Percentiles rank a stretch among this genome's conserved stretches.
Conservation (phyloP, 2,888 invertebrate species). For the Nephrotoma appendiculata region DNA sequence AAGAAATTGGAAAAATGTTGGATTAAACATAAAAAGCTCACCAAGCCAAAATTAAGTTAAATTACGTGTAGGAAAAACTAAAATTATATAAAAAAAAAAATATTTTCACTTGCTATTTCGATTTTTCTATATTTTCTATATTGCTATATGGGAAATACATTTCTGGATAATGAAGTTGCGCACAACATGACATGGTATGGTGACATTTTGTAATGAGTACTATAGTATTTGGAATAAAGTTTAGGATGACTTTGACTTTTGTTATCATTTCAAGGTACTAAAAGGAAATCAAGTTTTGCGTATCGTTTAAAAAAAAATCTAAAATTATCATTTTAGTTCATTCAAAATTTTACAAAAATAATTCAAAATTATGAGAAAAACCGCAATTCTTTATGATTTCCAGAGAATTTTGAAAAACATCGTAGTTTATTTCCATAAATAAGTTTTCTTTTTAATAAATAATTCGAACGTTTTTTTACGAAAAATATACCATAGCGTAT, state of each 20-base stretch:
- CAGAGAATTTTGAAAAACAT: too few species aligned
- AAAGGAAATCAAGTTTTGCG: too few species aligned
- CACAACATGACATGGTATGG: neutral
- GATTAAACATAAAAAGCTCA: neutral
- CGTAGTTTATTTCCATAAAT: too few species aligned
- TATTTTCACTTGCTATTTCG: neutral
- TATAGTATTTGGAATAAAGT: neutral
- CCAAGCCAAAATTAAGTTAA: neutral
- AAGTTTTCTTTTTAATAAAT: neutral
- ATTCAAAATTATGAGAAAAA: too few species aligned
- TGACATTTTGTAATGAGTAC: neutral
- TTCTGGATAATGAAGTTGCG: neutral
- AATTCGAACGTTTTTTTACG: neutral
- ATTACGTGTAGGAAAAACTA: neutral
- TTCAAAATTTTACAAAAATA: too few species aligned
- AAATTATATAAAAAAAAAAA: neutral
- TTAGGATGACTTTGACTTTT: neutral
- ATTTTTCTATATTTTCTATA: neutral
- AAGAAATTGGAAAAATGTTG: neutral
- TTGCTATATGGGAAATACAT: neutral
- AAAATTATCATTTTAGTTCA: too few species aligned
- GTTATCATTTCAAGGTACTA: too few species aligned
- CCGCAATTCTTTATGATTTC: too few species aligned
- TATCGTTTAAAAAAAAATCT: too few species aligned
- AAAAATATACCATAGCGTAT: neutral